phyloP scores from a whole-genome alignment of 2,888 invertebrate species.

The Leptinotarsa juncta region DNA sequence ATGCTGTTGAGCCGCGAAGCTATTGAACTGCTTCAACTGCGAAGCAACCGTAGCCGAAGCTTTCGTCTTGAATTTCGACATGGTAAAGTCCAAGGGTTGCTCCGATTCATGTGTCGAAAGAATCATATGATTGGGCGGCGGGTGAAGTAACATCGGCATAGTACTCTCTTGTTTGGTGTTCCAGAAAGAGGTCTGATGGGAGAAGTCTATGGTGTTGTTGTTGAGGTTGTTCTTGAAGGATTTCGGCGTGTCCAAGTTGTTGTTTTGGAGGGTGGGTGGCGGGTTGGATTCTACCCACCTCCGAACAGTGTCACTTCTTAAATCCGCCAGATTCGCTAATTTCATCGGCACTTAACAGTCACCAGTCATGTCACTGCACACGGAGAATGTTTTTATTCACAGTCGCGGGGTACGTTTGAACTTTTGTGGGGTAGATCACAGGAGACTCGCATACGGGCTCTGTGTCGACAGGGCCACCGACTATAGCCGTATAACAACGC shows the following conservation, averaged over 20 bases:
- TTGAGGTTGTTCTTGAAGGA: conserved; percentile 64
- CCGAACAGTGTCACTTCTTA: conserved; percentile 71
- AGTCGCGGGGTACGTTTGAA: conserved; percentile 49
- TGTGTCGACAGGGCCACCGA: conserved; percentile 60
- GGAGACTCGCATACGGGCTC: conserved; percentile 41
- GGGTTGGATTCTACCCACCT: conserved; percentile 71
- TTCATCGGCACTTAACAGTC: conserved; percentile 40
- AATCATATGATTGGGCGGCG: conserved; percentile 67
- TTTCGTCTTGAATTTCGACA: conserved; percentile 70
- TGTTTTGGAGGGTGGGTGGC: conserved; percentile 68
- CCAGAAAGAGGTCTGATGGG: conserved; percentile 57
- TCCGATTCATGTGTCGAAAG: conserved; percentile 68
- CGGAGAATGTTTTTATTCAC: conserved; percentile 52
- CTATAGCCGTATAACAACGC: conserved; percentile 64
- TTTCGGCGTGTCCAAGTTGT: conserved; percentile 61
- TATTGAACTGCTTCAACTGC: conserved; percentile 62
- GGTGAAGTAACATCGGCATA: conserved; percentile 74
- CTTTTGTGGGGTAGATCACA: conserved; percentile 26
- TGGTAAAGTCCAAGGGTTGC: conserved; percentile 82
- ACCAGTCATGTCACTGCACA: conserved; percentile 45
- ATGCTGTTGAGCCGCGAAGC: conserved; percentile 60
- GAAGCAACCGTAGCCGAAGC: conserved; percentile 60
- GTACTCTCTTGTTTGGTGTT: conserved; percentile 52
- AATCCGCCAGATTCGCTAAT: conserved; percentile 70
- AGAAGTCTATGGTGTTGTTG: conserved; percentile 69